Percentiles rank a stretch among this genome's conserved stretches.
phyloP scores from a whole-genome alignment of 2,113 vertebrate species.

The Scophthalmus maximus region DNA sequence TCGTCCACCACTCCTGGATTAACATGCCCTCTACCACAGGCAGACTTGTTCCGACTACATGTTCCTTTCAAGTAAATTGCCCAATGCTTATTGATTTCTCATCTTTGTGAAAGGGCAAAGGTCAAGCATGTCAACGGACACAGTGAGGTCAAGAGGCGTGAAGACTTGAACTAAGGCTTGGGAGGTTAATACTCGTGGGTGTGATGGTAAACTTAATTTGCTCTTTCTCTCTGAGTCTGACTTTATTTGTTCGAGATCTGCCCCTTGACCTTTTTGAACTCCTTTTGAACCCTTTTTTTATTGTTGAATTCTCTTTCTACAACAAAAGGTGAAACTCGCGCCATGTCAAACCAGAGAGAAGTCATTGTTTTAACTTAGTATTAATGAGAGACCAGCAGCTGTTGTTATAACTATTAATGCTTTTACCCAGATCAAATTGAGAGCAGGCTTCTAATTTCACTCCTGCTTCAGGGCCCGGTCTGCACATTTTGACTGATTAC shows the following conservation, averaged over 20 bases:
- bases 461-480: constrained; percentile 4
- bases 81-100: constrained; percentile 39
- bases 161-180: background rate
- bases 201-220: background rate
- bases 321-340: background rate
- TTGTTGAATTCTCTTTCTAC: background rate
- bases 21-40: background rate
- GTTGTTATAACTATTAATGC: constrained; percentile 24
- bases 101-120: constrained; percentile 43
- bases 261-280: background rate
- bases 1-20: constrained; percentile 16
- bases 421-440: constrained; percentile 24
- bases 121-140: constrained; percentile 36
- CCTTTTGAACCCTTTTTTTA: too few relatives aligned
- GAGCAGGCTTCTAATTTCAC: constrained; percentile 42
- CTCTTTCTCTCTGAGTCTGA: background rate
- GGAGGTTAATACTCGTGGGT: background rate
- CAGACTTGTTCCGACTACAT: constrained; percentile 6
- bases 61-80: constrained; percentile 24
- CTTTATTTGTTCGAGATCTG: background rate
- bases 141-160: constrained; percentile 20
- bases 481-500: constrained; percentile 49
- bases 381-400: constrained; percentile 19
- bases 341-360: background rate
- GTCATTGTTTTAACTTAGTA: background rate